phyloP scores from a whole-genome alignment of 2,888 invertebrate genomes.

The Prosapia bicincta region DNA sequence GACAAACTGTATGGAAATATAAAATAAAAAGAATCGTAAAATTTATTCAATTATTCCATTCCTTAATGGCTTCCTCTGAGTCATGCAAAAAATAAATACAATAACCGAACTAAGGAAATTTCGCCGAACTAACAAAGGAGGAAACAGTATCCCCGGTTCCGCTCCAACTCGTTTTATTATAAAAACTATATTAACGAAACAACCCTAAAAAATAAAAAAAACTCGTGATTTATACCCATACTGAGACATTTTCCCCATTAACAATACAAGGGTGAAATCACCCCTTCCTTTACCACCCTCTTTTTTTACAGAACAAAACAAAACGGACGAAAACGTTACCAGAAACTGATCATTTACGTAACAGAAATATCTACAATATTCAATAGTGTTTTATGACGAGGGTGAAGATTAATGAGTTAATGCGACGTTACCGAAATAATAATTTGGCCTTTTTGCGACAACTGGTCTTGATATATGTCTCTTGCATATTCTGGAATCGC shows the following conservation, averaged over 20 bases:
- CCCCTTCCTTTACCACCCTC: constrained; percentile 13
- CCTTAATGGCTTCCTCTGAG: neutral
- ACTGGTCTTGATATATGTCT: neutral
- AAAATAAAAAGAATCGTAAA: neutral
- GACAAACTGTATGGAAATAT: no score
- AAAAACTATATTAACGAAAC: constrained; percentile 1
- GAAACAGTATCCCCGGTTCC: constrained; percentile 21
- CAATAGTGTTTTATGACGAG: constrained; percentile 26
- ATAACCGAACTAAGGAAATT: neutral
- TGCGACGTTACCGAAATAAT: neutral
- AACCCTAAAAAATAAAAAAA: constrained; percentile 19
- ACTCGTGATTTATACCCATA: constrained; percentile 22
- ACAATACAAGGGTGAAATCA: neutral
- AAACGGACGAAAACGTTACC: neutral
- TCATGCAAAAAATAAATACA: neutral
- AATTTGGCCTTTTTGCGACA: neutral
- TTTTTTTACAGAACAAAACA: constrained; percentile 5
- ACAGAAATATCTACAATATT: constrained; percentile 16
- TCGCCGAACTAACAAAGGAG: neutral
- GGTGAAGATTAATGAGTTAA: constrained; percentile 12
- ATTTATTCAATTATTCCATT: neutral
- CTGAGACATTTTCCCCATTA: neutral
- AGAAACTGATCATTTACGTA: constrained; percentile 26
- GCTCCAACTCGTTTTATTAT: constrained; percentile 11
- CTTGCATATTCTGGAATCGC: neutral